Conservation (phyloP, 2,113 vertebrate species). For the Rhipidura dahli region DNA sequence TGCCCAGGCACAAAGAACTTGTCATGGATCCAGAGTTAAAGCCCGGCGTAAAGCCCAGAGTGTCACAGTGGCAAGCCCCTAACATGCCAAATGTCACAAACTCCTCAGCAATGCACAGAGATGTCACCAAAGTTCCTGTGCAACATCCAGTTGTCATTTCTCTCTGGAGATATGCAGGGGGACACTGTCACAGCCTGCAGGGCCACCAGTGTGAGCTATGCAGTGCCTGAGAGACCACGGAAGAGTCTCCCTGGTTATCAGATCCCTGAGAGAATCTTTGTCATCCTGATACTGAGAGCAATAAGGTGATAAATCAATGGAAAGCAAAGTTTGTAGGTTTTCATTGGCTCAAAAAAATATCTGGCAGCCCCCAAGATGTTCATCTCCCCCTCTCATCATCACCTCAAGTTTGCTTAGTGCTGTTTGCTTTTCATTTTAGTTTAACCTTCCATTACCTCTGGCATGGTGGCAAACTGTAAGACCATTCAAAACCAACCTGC, state of each 20-base stretch:
- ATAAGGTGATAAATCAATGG: background rate
- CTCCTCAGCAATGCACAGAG: background rate
- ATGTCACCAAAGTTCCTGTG: background rate
- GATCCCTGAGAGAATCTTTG: background rate
- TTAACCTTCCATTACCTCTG: background rate
- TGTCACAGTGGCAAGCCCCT: background rate
- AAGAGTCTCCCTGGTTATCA: background rate
- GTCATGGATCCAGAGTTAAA: background rate
- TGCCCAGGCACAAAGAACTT: background rate
- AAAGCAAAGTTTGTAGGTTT: background rate
- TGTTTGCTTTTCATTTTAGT: background rate
- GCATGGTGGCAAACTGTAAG: background rate
- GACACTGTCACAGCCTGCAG: background rate
- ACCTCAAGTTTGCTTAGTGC: background rate
- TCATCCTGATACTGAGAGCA: background rate
- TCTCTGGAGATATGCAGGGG: background rate
- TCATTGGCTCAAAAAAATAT: background rate
- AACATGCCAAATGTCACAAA: background rate
- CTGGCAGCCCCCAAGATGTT: background rate
- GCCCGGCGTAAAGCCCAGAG: background rate
- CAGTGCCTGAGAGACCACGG: rapidly evolving
- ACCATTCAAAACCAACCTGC: background rate
- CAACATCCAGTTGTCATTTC: background rate
- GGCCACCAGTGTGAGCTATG: background rate
- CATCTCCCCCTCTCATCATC: background rate